Conservation (phyloP, 1,140 invertebrate genomes). For the Cardiocondyla obscurior region DNA sequence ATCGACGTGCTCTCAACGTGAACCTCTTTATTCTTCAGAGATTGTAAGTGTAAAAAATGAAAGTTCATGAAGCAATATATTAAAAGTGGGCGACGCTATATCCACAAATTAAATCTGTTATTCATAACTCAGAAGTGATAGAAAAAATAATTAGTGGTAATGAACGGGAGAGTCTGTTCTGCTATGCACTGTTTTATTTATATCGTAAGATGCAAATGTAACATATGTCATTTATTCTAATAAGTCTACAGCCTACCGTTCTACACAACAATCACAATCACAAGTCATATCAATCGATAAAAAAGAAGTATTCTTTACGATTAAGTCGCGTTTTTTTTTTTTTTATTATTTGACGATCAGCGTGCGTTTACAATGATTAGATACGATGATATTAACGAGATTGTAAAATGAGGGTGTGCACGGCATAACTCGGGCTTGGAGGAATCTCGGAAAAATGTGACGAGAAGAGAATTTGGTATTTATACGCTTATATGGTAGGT, state of each 20-base stretch:
- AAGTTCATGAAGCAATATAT: too few species aligned
- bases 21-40: too few species aligned
- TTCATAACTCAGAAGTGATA: background rate
- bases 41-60: too few species aligned
- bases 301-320: slow-evolving; percentile 37
- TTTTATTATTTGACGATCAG: slow-evolving; percentile 20
- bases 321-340: slow-evolving; percentile 56
- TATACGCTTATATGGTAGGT: slow-evolving; percentile 77
- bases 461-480: background rate
- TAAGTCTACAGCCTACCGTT: slow-evolving; percentile 20
- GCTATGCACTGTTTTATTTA: slow-evolving; percentile 41
- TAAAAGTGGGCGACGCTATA: background rate
- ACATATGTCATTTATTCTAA: slow-evolving; percentile 45
- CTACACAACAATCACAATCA: slow-evolving; percentile 52
- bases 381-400: slow-evolving; percentile 43
- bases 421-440: background rate
- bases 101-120: background rate
- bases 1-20: background rate
- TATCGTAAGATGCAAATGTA: slow-evolving; percentile 57
- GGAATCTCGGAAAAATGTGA: slow-evolving; percentile 15
- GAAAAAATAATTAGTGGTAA: background rate
- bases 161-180: background rate
- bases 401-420: slow-evolving; percentile 44
- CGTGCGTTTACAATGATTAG: slow-evolving; percentile 48
- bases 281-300: slow-evolving; percentile 48